phyloP scores from a whole-genome alignment of 2,113 vertebrate genomes.

The Forbesichthys agassizii region DNA sequence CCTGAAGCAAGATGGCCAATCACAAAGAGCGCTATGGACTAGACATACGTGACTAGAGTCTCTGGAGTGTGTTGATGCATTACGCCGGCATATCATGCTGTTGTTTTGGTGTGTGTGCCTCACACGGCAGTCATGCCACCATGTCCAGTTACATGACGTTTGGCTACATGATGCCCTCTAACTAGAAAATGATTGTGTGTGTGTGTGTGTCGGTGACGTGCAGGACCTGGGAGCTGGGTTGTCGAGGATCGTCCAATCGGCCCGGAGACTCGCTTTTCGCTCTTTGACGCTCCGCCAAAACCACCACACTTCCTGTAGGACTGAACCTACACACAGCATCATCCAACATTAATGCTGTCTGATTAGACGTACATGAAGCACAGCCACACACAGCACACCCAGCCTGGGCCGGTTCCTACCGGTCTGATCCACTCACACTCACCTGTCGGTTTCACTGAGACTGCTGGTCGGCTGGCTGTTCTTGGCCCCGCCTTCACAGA shows the following conservation, averaged over 20 bases:
- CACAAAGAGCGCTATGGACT: not conserved
- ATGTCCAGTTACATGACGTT: too few species aligned
- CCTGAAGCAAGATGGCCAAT: slow-evolving; percentile 69
- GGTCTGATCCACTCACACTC: slow-evolving; percentile 33
- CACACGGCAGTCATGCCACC: too few species aligned
- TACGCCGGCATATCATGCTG: too few species aligned
- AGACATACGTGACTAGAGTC: too few species aligned
- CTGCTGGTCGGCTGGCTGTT: slow-evolving; percentile 87
- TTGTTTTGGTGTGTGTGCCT: too few species aligned
- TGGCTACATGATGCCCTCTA: too few species aligned
- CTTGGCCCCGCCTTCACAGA: slow-evolving; percentile 82
- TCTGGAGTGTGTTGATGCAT: too few species aligned
- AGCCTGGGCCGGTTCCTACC: not conserved
- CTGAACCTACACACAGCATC: slow-evolving; percentile 83
- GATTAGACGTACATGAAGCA: not conserved
- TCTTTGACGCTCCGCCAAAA: slow-evolving; percentile 87
- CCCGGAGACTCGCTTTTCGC: slow-evolving; percentile 95
- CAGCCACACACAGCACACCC: too few species aligned
- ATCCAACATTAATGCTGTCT: not conserved
- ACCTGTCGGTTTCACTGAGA: slow-evolving; percentile 92
- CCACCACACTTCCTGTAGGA: slow-evolving; percentile 91
- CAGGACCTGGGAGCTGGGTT: slow-evolving; percentile 59
- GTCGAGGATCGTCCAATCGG: slow-evolving; percentile 83
- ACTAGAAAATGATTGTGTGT: too few species aligned
- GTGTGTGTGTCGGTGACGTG: too few species aligned